A percentile compares a stretch with the other conserved stretches of the same genome.
phyloP scores from a whole-genome alignment of 2,113 vertebrate species.

The Tragelaphus strepsiceros region DNA sequence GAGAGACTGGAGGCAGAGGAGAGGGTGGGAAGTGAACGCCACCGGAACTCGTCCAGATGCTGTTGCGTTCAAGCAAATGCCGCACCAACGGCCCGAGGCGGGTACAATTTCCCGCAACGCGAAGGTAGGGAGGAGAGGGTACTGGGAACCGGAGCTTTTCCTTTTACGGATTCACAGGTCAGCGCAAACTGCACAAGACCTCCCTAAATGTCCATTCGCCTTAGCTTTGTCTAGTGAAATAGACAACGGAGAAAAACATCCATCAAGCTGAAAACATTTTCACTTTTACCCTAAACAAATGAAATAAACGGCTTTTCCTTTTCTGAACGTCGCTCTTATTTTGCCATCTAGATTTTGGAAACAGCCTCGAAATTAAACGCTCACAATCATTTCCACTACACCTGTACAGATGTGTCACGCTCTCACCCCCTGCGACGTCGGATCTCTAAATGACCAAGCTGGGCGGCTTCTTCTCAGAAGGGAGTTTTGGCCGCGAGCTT shows the following conservation, averaged over 20 bases:
- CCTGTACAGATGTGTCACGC: not conserved
- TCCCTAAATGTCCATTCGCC: not conserved
- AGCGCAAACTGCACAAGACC: not conserved
- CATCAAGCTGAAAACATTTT: not conserved
- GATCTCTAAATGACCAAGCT: not conserved
- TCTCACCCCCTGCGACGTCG: not conserved
- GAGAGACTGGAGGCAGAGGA: not conserved
- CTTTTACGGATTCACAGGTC: not conserved
- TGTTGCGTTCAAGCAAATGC: not conserved
- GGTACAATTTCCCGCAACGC: not conserved
- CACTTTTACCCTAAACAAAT: not conserved
- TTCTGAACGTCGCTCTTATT: not conserved
- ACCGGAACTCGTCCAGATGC: not conserved
- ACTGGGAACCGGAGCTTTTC: not conserved
- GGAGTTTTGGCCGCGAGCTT: not conserved
- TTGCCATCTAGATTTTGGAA: not conserved
- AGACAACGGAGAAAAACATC: not conserved
- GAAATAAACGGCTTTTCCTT: slow-evolving; percentile 16
- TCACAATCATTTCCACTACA: not conserved
- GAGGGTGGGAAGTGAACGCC: not conserved
- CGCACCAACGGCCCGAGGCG: not conserved
- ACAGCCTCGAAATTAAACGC: not conserved
- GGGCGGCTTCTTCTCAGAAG: not conserved
- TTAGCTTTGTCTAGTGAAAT: not conserved
- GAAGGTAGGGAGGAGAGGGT: not conserved